These are phyloP conservation scores for Notodonta dromedarius DNA, from an alignment of 2,888 invertebrate species.

Conservation along the genomic window DNA sequence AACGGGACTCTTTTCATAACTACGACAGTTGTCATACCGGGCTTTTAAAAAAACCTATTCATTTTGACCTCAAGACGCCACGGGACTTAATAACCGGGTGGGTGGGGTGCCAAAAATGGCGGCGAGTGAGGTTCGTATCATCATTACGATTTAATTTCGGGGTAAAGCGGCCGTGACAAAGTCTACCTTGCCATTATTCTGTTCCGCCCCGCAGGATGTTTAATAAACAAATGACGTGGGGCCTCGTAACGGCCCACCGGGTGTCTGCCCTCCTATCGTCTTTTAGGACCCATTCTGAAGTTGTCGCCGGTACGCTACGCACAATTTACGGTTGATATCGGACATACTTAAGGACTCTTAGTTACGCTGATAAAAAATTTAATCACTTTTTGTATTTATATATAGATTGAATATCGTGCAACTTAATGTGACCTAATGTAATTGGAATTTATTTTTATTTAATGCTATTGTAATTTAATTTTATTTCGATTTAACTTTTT, in stretches of 20 bases:
- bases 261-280: constrained; percentile 56
- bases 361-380: constrained; percentile 33
- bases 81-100: constrained; percentile 73
- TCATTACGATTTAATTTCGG: constrained; percentile 81
- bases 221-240: constrained; percentile 82
- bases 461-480: too few relatives aligned
- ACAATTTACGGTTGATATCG: constrained; percentile 53
- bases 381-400: constrained; percentile 4
- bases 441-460: too few relatives aligned
- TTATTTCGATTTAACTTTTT: too few relatives aligned
- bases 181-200: constrained; percentile 78
- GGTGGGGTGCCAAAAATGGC: constrained; percentile 61
- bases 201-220: constrained; percentile 81
- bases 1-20: constrained; percentile 71
- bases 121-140: constrained; percentile 74
- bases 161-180: constrained; percentile 80
- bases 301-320: constrained; percentile 50
- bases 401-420: too few relatives aligned
- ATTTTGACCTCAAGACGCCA: constrained; percentile 78
- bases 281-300: constrained; percentile 68
- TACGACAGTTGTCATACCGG: constrained; percentile 73
- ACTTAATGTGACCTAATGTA: too few relatives aligned
- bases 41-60: constrained; percentile 78
- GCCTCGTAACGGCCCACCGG: constrained; percentile 71
- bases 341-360: constrained; percentile 34